Evolutionary conservation across 1,140 invertebrate genomes (phyloP).

Genomic region (Delia radicum): DNA sequence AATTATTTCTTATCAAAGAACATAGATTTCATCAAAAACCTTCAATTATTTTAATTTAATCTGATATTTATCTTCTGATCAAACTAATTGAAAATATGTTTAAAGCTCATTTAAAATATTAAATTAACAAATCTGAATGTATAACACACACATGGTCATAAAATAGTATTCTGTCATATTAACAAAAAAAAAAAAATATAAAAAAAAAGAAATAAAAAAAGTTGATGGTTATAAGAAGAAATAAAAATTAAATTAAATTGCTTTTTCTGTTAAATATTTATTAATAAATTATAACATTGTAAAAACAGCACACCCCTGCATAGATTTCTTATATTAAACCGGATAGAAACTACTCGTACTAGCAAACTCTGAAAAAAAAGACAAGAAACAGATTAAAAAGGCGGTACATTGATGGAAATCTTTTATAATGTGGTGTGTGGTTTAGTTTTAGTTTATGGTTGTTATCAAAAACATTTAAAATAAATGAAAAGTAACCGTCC

Average conservation of each 20-base stretch:
- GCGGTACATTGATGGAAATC: constrained; percentile 1
- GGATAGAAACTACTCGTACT: neutral
- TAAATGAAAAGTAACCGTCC: neutral
- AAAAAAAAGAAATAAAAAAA: neutral
- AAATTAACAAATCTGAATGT: too few species aligned
- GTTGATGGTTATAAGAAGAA: too few species aligned
- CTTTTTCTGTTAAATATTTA: neutral
- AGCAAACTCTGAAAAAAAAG: neutral
- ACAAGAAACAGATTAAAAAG: constrained; percentile 1
- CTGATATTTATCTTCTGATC: neutral
- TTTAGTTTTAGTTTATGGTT: neutral
- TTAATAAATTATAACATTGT: neutral
- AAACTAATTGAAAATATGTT: neutral
- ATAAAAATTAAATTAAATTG: neutral
- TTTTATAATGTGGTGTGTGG: neutral
- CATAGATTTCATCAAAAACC: too few species aligned
- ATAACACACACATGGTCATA: neutral
- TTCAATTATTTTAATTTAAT: neutral
- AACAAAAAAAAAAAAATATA: neutral
- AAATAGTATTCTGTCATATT: neutral
- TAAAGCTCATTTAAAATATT: too few species aligned
- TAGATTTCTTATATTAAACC: too few species aligned
- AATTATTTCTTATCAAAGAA: too few species aligned
- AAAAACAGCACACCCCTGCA: too few species aligned
- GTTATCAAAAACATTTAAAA: neutral